Conservation (phyloP, 2,888 invertebrate species). For the Thelaira solivaga region DNA sequence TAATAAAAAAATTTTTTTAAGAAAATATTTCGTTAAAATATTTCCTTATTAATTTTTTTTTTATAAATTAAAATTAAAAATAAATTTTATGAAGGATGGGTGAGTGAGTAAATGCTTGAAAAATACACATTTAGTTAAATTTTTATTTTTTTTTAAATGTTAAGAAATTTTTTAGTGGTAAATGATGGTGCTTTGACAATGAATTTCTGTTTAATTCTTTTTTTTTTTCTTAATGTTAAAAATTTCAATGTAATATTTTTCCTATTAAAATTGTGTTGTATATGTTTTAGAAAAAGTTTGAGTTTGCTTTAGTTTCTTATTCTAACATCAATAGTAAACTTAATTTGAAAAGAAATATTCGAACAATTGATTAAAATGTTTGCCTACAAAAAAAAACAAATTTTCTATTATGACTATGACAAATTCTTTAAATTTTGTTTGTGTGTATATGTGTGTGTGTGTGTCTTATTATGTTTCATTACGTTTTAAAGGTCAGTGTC, state of each 20-base stretch:
- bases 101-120: too few relatives aligned
- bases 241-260: slow-evolving; percentile 37
- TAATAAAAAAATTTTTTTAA: too few relatives aligned
- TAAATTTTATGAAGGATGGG: too few relatives aligned
- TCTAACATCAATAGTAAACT: slow-evolving; percentile 57
- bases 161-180: background rate
- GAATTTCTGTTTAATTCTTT: background rate
- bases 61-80: too few relatives aligned
- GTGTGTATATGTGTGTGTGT: background rate
- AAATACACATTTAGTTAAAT: too few relatives aligned
- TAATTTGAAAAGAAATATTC: slow-evolving; percentile 41
- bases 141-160: background rate
- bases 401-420: background rate
- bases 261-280: slow-evolving; percentile 53
- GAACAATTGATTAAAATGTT: slow-evolving; percentile 49
- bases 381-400: background rate
- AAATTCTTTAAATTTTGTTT: background rate
- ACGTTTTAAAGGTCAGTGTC: slow-evolving; percentile 67
- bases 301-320: slow-evolving; percentile 3
- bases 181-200: background rate
- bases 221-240: slow-evolving; percentile 12
- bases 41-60: too few relatives aligned
- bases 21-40: too few relatives aligned
- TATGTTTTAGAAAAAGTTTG: slow-evolving; percentile 49
- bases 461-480: background rate